phyloP scores from a whole-genome alignment of 2,888 invertebrate species.

The Baronia brevicornis region DNA sequence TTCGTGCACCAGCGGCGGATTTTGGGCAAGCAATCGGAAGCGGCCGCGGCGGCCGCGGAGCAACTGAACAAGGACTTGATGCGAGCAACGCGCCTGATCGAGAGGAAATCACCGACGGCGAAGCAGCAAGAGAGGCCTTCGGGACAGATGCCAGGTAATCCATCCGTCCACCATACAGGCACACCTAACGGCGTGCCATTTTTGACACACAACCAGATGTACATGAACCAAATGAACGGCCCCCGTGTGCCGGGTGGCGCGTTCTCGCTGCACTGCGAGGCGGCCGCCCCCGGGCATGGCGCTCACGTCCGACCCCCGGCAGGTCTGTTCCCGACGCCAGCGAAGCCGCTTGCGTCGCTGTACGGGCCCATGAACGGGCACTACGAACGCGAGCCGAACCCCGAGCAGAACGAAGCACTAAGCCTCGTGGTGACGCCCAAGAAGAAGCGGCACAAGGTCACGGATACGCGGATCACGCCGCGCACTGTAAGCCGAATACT shows the following conservation, averaged over 20 bases:
- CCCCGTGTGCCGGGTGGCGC: slow-evolving; percentile 78
- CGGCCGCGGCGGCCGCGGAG: slow-evolving; percentile 86
- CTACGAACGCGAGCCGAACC: slow-evolving; percentile 81
- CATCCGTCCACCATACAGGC: slow-evolving; percentile 67
- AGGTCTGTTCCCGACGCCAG: slow-evolving; percentile 89
- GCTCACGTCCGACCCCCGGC: slow-evolving; percentile 77
- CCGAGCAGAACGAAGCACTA: slow-evolving; percentile 95
- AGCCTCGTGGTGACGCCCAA: slow-evolving; percentile 96
- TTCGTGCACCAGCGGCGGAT: slow-evolving; percentile 88
- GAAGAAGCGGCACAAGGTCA: slow-evolving; percentile 98
- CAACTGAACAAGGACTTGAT: slow-evolving; percentile 89
- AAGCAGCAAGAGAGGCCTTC: slow-evolving; percentile 80
- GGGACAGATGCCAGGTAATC: slow-evolving; percentile 74
- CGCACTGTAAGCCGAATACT: slow-evolving; percentile 91
- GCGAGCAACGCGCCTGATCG: slow-evolving; percentile 87
- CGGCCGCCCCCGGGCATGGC: slow-evolving; percentile 64
- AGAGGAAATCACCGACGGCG: slow-evolving; percentile 86
- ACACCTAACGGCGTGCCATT: slow-evolving; percentile 65
- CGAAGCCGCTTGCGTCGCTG: slow-evolving; percentile 82
- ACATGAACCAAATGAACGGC: slow-evolving; percentile 74
- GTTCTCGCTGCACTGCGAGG: slow-evolving; percentile 81
- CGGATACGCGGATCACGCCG: slow-evolving; percentile 94
- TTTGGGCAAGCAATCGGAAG: slow-evolving; percentile 85
- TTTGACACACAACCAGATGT: slow-evolving; percentile 61
- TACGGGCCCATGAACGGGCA: slow-evolving; percentile 79